phyloP scores from a whole-genome alignment of 2,113 vertebrate genomes.

The Siniperca knerii region DNA sequence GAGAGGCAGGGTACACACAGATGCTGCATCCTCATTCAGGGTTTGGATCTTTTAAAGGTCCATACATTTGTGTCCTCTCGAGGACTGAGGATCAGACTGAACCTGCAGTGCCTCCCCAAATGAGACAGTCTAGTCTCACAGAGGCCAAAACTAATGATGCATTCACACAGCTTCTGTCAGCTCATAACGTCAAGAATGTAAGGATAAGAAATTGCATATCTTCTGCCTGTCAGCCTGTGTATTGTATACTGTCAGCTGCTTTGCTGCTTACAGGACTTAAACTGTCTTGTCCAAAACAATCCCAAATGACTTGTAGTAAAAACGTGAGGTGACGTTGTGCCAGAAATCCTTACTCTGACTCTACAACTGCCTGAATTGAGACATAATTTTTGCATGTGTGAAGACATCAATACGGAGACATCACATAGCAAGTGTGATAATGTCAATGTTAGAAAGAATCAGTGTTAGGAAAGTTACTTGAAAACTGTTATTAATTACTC shows the following conservation, averaged over 20 bases:
- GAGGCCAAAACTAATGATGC: constrained; percentile 24
- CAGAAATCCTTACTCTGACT: too few species aligned
- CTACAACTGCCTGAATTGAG: neutral
- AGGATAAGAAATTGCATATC: constrained; percentile 24
- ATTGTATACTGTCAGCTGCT: constrained; percentile 20
- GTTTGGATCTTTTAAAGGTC: neutral
- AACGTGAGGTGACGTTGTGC: too few species aligned
- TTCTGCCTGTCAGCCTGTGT: constrained; percentile 20
- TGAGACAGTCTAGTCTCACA: neutral
- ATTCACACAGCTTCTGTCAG: constrained; percentile 17
- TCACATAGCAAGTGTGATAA: neutral
- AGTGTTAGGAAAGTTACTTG: neutral
- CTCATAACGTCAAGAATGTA: neutral
- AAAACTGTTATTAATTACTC: neutral
- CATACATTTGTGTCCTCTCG: neutral
- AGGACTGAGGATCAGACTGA: neutral
- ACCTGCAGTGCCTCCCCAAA: neutral
- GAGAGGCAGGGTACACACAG: neutral
- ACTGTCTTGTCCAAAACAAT: constrained; percentile 7
- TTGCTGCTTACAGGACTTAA: constrained; percentile 14
- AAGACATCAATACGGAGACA: neutral
- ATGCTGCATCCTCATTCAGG: constrained; percentile 4
- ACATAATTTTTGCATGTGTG: neutral
- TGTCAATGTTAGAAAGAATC: neutral
- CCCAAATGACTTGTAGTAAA: too few species aligned